Base-by-base conservation (phyloP, 2,888 invertebrate genomes). In the Acleris laterana region DNA sequence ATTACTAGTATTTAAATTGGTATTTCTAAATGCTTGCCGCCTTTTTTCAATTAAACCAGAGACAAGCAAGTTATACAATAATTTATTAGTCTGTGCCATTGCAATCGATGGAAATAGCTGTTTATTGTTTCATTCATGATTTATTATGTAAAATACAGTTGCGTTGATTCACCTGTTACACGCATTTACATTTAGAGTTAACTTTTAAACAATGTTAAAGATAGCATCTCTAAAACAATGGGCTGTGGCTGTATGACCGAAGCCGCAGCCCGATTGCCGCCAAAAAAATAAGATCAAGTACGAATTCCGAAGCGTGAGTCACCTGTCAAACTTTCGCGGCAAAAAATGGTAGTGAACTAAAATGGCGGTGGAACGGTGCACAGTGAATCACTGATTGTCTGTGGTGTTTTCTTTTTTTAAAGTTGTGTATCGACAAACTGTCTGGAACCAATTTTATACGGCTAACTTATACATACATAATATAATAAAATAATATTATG, bases 321-420 rank as follows among this genome's bases (percentile, higher is more conserved):
- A 88, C 82, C 84, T 86, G 86, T 85, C 84, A 86, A 87, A 86
- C 85, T 87, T 88, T 88, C 86, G 85, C 85, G 85, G 76, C 72
- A 73, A 77, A 70, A 79, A 83, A 83, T 77, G 77, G 77, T 75
- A 70, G 28, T 48, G 58, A 57, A 62, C 57, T 22, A 46, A 67
- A 67, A 67, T 67, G 63, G 66, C 66, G 55, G 61, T 56, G 66
- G 48, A 58, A 72, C 71, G 69, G 69, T 68, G 67, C 68, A 57
- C 22, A 57, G 68, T 71, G 69, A 72, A 72, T 78, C 75, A 74
- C 66, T 56, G 56, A 62, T 58, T 25, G 53, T 69, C 42, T 62
- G 22, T 51, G 52, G 53, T 60, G 42, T 48, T 62, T 42, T 20
- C 53, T 67, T 64, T 44, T 55, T 63, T 19, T 49, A 17, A 44